Percentiles rank a stretch among this genome's conserved stretches.
phyloP scores from a whole-genome alignment of 2,113 vertebrate genomes.

The Ranitomeya variabilis region DNA sequence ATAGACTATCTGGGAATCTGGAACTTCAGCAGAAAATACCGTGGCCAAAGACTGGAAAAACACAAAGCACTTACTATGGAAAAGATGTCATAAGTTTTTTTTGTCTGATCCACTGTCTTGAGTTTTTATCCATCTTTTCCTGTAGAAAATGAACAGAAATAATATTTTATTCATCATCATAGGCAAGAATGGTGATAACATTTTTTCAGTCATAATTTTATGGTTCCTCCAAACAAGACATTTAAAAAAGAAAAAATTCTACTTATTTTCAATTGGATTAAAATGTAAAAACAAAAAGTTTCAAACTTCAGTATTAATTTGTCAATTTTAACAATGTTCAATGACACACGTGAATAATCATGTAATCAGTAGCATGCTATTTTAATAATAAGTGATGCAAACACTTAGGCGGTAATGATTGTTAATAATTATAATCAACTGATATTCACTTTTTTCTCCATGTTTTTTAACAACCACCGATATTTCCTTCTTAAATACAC shows the following conservation, averaged over 20 bases:
- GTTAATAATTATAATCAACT: constrained; percentile 24
- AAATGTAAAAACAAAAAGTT: too few species aligned
- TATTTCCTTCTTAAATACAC: not conserved
- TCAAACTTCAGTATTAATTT: not conserved
- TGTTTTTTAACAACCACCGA: not conserved
- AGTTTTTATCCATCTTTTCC: too few species aligned
- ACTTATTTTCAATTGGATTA: too few species aligned
- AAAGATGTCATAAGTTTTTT: too few species aligned
- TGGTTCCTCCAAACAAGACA: not conserved
- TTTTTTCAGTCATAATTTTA: not conserved
- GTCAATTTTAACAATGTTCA: not conserved
- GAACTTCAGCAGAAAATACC: too few species aligned
- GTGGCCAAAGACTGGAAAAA: too few species aligned
- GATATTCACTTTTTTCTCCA: constrained; percentile 4
- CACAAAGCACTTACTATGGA: too few species aligned
- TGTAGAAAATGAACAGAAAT: too few species aligned
- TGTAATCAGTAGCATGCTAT: not conserved
- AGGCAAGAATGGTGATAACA: too few species aligned
- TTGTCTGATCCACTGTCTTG: too few species aligned
- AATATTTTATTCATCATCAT: too few species aligned
- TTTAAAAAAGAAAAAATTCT: not conserved
- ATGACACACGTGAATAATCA: not conserved
- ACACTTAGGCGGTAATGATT: not conserved
- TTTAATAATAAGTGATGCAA: not conserved
- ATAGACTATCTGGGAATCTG: too few species aligned